Evolutionary conservation across 2,888 invertebrate genomes (phyloP).

Genomic region (Agapetus fuscipes): DNA sequence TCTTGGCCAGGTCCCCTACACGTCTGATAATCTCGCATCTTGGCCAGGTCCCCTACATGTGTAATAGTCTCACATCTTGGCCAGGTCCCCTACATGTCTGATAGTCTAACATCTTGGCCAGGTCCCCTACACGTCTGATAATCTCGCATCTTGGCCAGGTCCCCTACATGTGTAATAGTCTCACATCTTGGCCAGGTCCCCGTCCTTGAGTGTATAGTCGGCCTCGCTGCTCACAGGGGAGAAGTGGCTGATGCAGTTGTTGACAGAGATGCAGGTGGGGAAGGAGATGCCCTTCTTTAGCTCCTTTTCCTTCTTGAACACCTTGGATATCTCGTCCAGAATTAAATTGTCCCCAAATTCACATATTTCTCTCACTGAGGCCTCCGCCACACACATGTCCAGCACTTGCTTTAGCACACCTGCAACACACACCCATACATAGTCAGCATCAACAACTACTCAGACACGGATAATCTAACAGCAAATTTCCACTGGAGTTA

Average conservation of each 20-base stretch:
- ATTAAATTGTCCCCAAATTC: conserved; percentile 84
- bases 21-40: no score
- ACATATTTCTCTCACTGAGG: conserved; percentile 85
- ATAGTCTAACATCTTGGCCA: no score
- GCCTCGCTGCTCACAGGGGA: conserved; percentile 92
- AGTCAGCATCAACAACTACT: not conserved
- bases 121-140: no score
- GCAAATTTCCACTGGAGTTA: no score
- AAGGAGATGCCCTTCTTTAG: conserved; percentile 98
- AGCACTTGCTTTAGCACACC: conserved; percentile 83
- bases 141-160: no score
- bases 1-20: no score
- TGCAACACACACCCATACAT: conserved; percentile 40
- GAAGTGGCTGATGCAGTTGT: conserved; percentile 99
- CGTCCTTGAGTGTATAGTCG: conserved; percentile 75
- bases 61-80: no score
- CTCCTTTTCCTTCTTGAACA: conserved; percentile 98
- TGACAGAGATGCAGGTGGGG: conserved; percentile 96
- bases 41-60: no score
- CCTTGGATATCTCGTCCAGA: conserved; percentile 85
- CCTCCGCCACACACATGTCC: conserved; percentile 77
- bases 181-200: conserved; percentile 96
- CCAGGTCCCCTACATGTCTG: no score
- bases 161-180: no score
- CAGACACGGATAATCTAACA: not conserved